A percentile compares a stretch with the other conserved stretches of the same genome.
phyloP scores from a whole-genome alignment of 2,113 vertebrate genomes.

The Pseudorasbora parva region DNA sequence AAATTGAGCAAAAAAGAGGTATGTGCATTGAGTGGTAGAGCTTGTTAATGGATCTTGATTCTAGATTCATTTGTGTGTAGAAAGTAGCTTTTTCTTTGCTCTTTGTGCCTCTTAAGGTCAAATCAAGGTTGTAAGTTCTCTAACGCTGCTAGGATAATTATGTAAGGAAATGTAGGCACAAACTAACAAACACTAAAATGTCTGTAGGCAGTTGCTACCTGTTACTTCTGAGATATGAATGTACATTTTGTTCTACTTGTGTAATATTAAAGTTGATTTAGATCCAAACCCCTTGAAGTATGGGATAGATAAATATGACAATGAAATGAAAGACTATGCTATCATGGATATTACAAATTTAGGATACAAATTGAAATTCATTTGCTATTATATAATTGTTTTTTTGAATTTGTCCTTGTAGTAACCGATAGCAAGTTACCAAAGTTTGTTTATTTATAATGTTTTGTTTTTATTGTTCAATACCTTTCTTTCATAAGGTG shows the following conservation, averaged over 20 bases:
- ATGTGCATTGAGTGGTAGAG: background rate
- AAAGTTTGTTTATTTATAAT: background rate
- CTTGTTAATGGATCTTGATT: background rate
- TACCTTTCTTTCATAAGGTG: background rate
- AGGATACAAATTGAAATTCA: background rate
- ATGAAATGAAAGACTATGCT: conserved; percentile 27
- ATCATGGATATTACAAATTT: background rate
- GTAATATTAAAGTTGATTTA: conserved; percentile 43
- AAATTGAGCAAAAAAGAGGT: background rate
- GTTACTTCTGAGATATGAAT: conserved; percentile 56
- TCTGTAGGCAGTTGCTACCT: conserved; percentile 39
- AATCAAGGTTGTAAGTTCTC: conserved; percentile 47
- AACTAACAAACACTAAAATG: conserved; percentile 49
- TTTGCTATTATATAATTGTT: background rate
- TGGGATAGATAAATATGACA: conserved; percentile 20
- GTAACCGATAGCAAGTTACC: background rate
- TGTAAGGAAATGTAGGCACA: conserved; percentile 36
- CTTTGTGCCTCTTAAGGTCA: conserved; percentile 46
- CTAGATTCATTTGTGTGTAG: background rate
- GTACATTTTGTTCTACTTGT: conserved; percentile 61
- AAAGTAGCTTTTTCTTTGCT: conserved; percentile 12
- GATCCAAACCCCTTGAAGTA: conserved; percentile 55
- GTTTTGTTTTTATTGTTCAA: background rate
- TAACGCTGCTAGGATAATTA: conserved; percentile 52
- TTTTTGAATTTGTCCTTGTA: background rate